Evolutionary conservation across 2,797 vertebrate species (phyloP).

Genomic region (Apodemus agrarius): DNA sequence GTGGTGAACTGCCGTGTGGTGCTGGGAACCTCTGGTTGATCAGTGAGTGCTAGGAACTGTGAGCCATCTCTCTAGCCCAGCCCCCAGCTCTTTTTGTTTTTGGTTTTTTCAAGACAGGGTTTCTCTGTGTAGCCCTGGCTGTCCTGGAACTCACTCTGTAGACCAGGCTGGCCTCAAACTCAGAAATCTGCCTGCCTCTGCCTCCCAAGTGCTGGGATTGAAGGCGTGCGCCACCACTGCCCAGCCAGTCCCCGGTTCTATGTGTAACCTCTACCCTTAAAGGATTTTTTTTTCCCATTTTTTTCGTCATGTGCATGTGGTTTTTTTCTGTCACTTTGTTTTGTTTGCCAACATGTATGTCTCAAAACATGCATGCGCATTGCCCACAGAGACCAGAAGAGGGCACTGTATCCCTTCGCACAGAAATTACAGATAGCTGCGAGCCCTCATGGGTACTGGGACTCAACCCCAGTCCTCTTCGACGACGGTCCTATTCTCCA

Average conservation of each 20-base stretch:
- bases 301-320: background rate
- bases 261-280: background rate
- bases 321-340: no score
- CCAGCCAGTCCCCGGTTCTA: background rate
- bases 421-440: background rate
- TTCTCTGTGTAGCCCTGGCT: no score
- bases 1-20: background rate
- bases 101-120: no score
- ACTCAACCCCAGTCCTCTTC: background rate
- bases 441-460: background rate
- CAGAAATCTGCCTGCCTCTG: no score
- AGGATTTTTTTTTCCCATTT: background rate
- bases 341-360: background rate
- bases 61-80: background rate
- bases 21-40: background rate
- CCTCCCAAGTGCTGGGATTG: no score
- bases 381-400: background rate
- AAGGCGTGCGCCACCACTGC: no score
- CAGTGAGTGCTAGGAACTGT: background rate
- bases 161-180: no score
- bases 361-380: background rate
- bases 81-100: background rate
- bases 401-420: background rate
- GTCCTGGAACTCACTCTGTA: no score
- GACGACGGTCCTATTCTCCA: background rate